A percentile compares a stretch with the other conserved stretches of the same genome.
Conservation (phyloP, 2,888 invertebrate species). For the Apantesis nais region DNA sequence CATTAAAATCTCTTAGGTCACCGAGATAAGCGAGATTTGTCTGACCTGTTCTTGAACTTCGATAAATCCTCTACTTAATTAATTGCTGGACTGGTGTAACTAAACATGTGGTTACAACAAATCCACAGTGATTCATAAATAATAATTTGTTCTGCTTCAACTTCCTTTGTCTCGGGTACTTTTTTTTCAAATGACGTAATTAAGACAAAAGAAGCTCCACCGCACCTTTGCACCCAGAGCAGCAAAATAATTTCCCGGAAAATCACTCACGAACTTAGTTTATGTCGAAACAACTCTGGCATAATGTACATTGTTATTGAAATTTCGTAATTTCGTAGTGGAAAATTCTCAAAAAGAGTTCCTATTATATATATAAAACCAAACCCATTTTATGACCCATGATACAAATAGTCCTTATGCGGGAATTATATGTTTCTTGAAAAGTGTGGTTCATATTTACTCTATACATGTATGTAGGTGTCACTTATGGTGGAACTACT, state of each 20-base stretch:
- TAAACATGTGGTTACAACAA: background rate
- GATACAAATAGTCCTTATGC: too few relatives aligned
- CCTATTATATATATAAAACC: too few relatives aligned
- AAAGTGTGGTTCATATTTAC: too few relatives aligned
- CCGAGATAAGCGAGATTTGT: constrained; percentile 62
- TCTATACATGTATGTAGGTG: too few relatives aligned
- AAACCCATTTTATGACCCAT: too few relatives aligned
- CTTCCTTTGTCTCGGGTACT: background rate
- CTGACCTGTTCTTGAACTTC: constrained; percentile 58
- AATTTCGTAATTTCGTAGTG: too few relatives aligned
- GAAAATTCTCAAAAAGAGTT: too few relatives aligned
- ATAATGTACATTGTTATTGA: background rate
- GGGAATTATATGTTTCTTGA: too few relatives aligned
- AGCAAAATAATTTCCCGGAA: too few relatives aligned
- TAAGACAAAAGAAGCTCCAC: background rate
- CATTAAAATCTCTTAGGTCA: constrained; percentile 71
- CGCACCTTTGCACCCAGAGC: background rate
- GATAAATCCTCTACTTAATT: constrained; percentile 21
- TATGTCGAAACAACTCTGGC: background rate
- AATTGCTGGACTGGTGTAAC: background rate
- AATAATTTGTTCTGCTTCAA: background rate
- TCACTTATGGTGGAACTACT: too few relatives aligned
- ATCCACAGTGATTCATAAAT: background rate
- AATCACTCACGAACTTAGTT: background rate
- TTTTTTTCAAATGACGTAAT: background rate